Base-by-base conservation (phyloP, 2,888 invertebrate species). In the Drosophila siamana region DNA sequence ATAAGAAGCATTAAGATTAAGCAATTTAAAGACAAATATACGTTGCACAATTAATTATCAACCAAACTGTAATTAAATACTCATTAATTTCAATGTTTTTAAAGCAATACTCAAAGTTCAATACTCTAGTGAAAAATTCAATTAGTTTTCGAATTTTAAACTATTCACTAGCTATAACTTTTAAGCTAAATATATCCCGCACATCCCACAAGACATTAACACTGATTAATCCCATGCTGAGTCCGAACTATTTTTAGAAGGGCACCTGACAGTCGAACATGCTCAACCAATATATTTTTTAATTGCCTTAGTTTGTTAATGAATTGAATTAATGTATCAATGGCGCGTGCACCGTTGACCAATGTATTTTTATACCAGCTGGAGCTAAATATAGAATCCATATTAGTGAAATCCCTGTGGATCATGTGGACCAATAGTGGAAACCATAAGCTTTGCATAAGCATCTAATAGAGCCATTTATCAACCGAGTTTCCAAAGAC, bases 271-370 rank as follows among this genome's bases (percentile, higher is more conserved):
- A 28, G 36, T 40, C 13, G 16, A 4, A n/a, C 7, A 19, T 19
- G 33, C 8, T n/a, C 16, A 9, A 19, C 9, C 11, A 8, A n/a
- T 11, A 16, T 22, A 48, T 2, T 28, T 41, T 63, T 46, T 55
- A 50, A 47, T 33, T 71, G 46, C 26, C 13, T 7, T 36, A n/a
- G n/a, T 55, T 63, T 63, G 43, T 71, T 56, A 71, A 59, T 57
- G 47, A 72, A 56, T 56, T 47, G n/a, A 16, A 57, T 65, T 43
- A 13, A 28, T 24, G 24, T 24, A 55, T 28, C 26, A 69, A 66
- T 70, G 30, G 38, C 41, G 72, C 56, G 24, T 72, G 65, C 16
- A 40, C 55, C 51, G 16, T 56, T 51, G 41, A 26, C 7, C 7
- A 44, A 33, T 54, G 43, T 40, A 63, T 43, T 11, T 48, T 11